Conservation (phyloP, 2,113 vertebrate species). For the Salvator merianae region DNA sequence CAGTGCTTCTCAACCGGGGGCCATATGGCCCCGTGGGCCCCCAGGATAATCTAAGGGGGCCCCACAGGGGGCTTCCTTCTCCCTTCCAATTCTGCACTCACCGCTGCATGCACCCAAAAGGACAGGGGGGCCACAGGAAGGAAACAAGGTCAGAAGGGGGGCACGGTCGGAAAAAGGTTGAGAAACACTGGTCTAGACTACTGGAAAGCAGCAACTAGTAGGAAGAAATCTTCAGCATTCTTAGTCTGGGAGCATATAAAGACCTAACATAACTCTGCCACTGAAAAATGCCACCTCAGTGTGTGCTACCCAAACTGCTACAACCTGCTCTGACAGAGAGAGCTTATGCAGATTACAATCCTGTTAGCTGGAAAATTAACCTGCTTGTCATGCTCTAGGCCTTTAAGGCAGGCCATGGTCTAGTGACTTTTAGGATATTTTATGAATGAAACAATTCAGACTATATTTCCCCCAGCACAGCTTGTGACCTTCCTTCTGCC, state of each 20-base stretch:
- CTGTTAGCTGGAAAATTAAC: neutral
- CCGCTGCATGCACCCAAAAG: no score
- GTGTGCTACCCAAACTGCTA: neutral
- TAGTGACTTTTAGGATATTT: neutral
- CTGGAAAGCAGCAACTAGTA: neutral
- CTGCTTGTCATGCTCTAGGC: no score
- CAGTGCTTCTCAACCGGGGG: no score
- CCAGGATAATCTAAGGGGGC: no score
- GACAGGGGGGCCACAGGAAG: no score
- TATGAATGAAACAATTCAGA: neutral
- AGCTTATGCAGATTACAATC: neutral
- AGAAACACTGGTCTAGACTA: neutral
- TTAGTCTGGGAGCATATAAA: neutral
- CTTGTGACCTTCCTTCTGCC: constrained; percentile 24
- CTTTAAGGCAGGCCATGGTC: no score
- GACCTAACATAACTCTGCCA: neutral
- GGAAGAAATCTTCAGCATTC: neutral
- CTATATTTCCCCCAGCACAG: neutral
- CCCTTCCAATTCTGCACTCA: no score
- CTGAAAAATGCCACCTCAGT: neutral
- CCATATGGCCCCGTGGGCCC: no score
- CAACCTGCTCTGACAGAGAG: neutral
- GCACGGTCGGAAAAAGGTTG: no score
- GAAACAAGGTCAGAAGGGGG: no score
- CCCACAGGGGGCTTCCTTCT: no score